phyloP scores from a whole-genome alignment of 2,797 vertebrate genomes.

The Diplodus sargus region DNA sequence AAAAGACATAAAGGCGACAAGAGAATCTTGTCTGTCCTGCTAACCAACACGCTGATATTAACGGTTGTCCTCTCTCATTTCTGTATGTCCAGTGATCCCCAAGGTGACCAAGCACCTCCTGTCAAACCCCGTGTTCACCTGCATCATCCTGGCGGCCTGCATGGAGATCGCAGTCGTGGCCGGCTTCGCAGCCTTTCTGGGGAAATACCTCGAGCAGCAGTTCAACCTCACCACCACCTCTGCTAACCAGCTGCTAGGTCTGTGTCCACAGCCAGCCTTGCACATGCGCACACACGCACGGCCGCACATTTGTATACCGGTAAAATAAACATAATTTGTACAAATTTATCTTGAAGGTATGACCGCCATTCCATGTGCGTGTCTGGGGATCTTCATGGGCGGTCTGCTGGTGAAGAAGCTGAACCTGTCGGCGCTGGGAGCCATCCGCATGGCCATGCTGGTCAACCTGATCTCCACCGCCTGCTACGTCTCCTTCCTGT shows the following conservation, averaged over 20 bases:
- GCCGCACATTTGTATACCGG: neutral
- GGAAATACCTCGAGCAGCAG: slow-evolving; percentile 98
- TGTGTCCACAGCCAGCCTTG: slow-evolving; percentile 56
- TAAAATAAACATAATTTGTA: neutral
- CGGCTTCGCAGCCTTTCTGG: slow-evolving; percentile 96
- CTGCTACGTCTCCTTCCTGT: slow-evolving; percentile 98
- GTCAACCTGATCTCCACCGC: slow-evolving; percentile 98
- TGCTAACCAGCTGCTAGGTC: slow-evolving; percentile 97
- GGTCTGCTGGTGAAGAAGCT: slow-evolving; percentile 98
- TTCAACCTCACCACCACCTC: slow-evolving; percentile 98
- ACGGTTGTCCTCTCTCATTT: neutral
- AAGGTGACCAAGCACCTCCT: slow-evolving; percentile 97
- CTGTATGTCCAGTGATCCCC: slow-evolving; percentile 90
- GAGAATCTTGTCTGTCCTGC: neutral
- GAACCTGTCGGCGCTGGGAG: slow-evolving; percentile 95
- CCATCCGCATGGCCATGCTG: slow-evolving; percentile 97
- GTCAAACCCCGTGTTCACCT: slow-evolving; percentile 98
- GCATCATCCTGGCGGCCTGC: slow-evolving; percentile 96
- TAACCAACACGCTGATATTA: neutral
- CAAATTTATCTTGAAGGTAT: slow-evolving; percentile 85
- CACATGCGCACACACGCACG: neutral
- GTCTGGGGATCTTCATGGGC: slow-evolving; percentile 98
- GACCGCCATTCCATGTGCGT: slow-evolving; percentile 98
- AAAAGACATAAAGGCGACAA: neutral
- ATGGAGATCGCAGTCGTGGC: slow-evolving; percentile 99